Evolutionary conservation across 2,888 invertebrate genomes (phyloP).

Genomic region (Oscheius sp.): DNA sequence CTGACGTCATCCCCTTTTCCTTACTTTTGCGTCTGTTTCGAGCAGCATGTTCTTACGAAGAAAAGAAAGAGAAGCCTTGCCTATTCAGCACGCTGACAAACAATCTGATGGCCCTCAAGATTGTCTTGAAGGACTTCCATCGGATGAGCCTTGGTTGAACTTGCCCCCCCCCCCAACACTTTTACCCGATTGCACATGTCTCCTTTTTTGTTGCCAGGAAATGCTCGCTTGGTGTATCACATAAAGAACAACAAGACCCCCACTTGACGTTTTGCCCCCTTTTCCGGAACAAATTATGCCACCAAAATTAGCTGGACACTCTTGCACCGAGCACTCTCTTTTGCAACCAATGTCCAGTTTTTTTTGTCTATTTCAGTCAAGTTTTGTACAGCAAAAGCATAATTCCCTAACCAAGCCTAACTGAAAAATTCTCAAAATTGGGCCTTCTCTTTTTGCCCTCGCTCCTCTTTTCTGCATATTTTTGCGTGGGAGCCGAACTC

Average conservation of each 20-base stretch:
- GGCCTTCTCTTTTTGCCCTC: neutral
- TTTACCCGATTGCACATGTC: too few relatives aligned
- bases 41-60: neutral
- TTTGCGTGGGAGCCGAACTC: slow-evolving; percentile 31
- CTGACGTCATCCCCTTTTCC: slow-evolving; percentile 31
- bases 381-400: too few relatives aligned
- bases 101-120: slow-evolving; percentile 19
- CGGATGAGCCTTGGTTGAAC: slow-evolving; percentile 1
- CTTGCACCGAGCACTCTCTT: neutral
- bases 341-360: neutral
- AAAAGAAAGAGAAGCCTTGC: neutral
- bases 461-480: neutral
- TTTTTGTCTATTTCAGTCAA: neutral
- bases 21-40: slow-evolving; percentile 8
- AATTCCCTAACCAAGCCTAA: too few relatives aligned
- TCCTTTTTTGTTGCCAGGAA: neutral
- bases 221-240: neutral
- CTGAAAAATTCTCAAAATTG: neutral
- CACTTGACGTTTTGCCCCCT: slow-evolving; percentile 6
- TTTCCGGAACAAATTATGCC: slow-evolving; percentile 28
- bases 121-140: slow-evolving; percentile 12
- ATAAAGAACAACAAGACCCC: slow-evolving; percentile 1
- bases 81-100: slow-evolving; percentile 2
- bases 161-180: too few relatives aligned
- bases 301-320: slow-evolving; percentile 25